Conservation (phyloP, 2,113 vertebrate species). For the Misgurnus anguillicaudatus region DNA sequence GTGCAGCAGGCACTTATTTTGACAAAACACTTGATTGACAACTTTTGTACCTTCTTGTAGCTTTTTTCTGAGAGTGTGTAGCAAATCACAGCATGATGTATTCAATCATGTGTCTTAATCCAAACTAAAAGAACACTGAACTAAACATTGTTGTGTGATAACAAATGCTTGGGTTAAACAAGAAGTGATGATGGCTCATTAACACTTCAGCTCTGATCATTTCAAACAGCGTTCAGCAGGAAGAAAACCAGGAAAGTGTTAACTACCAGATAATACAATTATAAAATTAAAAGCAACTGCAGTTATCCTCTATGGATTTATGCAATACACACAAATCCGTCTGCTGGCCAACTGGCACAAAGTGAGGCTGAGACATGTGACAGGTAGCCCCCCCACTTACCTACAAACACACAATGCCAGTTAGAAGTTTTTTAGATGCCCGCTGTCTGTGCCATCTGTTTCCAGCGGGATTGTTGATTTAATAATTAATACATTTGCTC, state of each 20-base stretch:
- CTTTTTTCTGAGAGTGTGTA: not conserved
- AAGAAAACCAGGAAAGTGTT: not conserved
- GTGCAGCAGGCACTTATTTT: too few relatives aligned
- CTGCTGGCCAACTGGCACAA: constrained; percentile 6
- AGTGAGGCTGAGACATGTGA: not conserved
- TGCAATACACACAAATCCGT: not conserved
- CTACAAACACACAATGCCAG: constrained; percentile 26
- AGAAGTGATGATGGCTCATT: not conserved
- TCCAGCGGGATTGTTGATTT: constrained; percentile 45
- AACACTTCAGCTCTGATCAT: not conserved
- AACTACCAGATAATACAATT: not conserved
- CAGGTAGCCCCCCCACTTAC: constrained; percentile 26
- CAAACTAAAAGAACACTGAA: not conserved
- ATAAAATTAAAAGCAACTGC: not conserved
- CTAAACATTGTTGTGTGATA: not conserved
- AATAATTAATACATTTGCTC: constrained; percentile 49
- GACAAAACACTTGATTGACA: too few relatives aligned
- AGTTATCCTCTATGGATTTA: not conserved
- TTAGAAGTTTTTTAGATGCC: constrained; percentile 30
- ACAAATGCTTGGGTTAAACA: not conserved
- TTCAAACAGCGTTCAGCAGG: not conserved
- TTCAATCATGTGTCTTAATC: not conserved
- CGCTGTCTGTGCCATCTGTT: constrained; percentile 54
- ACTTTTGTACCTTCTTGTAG: too few relatives aligned
- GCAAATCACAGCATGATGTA: not conserved